Evolutionary conservation across 1,140 invertebrate genomes (phyloP).

Genomic region (Drosophila neocordata): DNA sequence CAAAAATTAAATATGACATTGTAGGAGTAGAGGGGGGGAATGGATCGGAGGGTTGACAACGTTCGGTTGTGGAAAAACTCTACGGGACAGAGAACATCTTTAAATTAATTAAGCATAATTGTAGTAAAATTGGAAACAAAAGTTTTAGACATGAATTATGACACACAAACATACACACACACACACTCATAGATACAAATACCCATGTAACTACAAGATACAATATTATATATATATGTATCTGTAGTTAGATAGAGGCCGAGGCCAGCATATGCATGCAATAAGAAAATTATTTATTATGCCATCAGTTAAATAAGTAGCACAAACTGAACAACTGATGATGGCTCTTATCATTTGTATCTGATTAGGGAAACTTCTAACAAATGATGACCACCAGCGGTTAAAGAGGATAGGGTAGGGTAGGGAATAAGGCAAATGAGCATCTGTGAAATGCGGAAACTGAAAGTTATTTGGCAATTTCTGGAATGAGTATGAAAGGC

Average conservation of each 20-base stretch:
- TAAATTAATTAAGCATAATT: slow-evolving; percentile 81
- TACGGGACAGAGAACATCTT: slow-evolving; percentile 59
- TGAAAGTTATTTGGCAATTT: not conserved
- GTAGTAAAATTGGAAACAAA: slow-evolving; percentile 78
- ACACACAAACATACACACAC: no score
- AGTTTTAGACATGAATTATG: slow-evolving; percentile 73
- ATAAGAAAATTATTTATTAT: slow-evolving; percentile 81
- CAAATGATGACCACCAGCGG: slow-evolving; percentile 50
- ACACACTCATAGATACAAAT: not conserved
- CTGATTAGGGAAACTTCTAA: slow-evolving; percentile 77
- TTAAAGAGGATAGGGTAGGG: no score
- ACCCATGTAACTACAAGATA: slow-evolving; percentile 64
- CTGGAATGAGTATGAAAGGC: not conserved
- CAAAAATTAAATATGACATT: slow-evolving; percentile 55
- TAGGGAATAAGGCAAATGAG: no score
- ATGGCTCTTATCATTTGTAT: slow-evolving; percentile 71
- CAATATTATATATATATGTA: slow-evolving; percentile 14
- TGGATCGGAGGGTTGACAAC: no score
- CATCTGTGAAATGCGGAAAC: slow-evolving; percentile 2
- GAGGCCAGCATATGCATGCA: slow-evolving; percentile 63
- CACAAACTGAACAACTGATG: slow-evolving; percentile 58
- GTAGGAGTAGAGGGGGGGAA: no score
- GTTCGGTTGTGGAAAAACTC: slow-evolving; percentile 3
- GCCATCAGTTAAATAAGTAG: slow-evolving; percentile 70
- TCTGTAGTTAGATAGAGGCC: slow-evolving; percentile 19